Conservation (phyloP, 2,888 invertebrate species). For the Nomada flava region DNA sequence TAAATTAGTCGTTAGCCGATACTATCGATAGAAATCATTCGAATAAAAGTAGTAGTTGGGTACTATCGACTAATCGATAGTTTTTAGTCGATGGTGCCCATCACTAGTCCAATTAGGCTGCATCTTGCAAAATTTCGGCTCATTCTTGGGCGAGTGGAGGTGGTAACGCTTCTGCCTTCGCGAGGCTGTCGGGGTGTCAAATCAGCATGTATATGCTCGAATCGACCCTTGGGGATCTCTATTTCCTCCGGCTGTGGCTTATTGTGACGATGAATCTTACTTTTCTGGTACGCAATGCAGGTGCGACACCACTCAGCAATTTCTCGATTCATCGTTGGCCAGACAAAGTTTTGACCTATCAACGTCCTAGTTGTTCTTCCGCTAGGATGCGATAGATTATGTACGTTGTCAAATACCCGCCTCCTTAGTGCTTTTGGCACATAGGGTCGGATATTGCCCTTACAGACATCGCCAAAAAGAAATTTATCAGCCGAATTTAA, state of each 20-base stretch:
- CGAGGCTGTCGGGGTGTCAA: not conserved
- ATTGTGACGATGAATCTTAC: conserved; percentile 33
- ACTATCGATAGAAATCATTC: too few species aligned
- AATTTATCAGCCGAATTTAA: conserved; percentile 16
- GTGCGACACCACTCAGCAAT: conserved; percentile 21
- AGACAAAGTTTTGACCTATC: conserved; percentile 29
- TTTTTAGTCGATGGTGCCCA: too few species aligned
- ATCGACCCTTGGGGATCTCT: not conserved
- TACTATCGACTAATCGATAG: too few species aligned
- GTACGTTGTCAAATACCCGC: conserved; percentile 2
- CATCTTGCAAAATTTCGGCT: too few species aligned
- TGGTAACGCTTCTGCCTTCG: too few species aligned
- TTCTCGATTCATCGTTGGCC: conserved; percentile 29
- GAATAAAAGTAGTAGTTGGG: too few species aligned
- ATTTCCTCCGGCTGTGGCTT: conserved; percentile 8
- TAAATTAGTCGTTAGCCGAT: too few species aligned
- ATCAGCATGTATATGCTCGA: conserved; percentile 27
- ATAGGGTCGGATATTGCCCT: conserved; percentile 13
- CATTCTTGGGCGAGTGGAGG: too few species aligned
- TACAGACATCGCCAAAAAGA: conserved; percentile 7
- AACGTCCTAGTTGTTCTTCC: conserved; percentile 10
- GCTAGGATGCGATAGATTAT: conserved; percentile 28
- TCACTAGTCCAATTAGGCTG: too few species aligned
- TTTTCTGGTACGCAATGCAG: conserved; percentile 12
- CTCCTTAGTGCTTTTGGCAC: not conserved